A percentile compares a stretch with the other conserved stretches of the same genome.
Conservation (phyloP, 2,888 invertebrate genomes). For the Globia sparganii region DNA sequence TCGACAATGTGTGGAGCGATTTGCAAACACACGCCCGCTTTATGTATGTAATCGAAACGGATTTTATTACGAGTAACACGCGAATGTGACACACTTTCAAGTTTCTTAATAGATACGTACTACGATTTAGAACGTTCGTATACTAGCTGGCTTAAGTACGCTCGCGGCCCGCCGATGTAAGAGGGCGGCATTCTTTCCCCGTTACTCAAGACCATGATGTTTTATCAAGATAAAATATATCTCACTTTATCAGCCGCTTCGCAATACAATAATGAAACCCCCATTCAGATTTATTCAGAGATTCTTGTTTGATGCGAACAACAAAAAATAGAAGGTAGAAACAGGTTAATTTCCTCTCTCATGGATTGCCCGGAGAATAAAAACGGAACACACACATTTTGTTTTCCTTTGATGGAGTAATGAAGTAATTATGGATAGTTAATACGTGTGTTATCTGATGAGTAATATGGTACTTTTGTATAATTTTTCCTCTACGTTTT, state of each 20-base stretch:
- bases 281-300: conserved; percentile 58
- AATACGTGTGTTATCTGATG: conserved; percentile 20
- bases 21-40: conserved; percentile 66
- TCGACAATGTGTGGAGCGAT: conserved; percentile 58
- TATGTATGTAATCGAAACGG: conserved; percentile 72
- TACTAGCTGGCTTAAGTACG: conserved; percentile 43
- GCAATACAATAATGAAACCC: conserved; percentile 56
- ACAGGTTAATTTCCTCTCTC: conserved; percentile 41
- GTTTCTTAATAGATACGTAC: conserved; percentile 70
- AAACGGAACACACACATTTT: conserved; percentile 26
- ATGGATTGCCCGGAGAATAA: conserved; percentile 20
- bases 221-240: conserved; percentile 53
- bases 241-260: conserved; percentile 32
- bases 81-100: conserved; percentile 73
- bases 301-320: conserved; percentile 41
- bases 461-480: conserved; percentile 24
- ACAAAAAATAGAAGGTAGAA: conserved; percentile 45
- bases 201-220: conserved; percentile 48
- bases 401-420: conserved; percentile 31
- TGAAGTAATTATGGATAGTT: conserved; percentile 46
- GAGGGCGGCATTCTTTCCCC: conserved; percentile 48
- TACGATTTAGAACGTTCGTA: conserved; percentile 64
- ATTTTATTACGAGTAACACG: conserved; percentile 71
- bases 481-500: conserved; percentile 1
- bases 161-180: conserved; percentile 50